Base-by-base conservation (phyloP, 2,113 vertebrate species). In the Steatornis caripensis region DNA sequence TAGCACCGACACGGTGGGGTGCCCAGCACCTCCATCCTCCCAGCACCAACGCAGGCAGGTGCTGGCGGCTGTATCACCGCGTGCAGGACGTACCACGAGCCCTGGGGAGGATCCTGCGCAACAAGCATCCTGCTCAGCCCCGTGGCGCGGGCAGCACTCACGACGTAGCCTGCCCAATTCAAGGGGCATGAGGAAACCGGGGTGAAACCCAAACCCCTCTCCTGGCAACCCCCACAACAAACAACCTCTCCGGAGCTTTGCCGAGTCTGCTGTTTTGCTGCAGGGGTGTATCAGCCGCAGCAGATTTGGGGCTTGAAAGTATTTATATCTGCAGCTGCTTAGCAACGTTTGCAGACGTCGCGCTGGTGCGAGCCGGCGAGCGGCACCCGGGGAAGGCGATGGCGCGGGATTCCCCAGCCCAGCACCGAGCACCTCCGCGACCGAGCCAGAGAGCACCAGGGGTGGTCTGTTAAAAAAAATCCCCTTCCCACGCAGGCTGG, bases 121-220 rank as follows among this genome's bases (percentile, higher is more conserved):
- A 6, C 12, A 2, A n/a, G n/a, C n/a, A n/a, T n/a, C n/a, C 27
- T 18, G 39, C 48, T 46, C 26, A 0, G 18, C 54, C 49, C 4
- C 5, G 2, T 12, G 14, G 19, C 6, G 2, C 4, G 3, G 23
- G 36, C 58, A 49, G 45, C 39, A 64, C 30, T 76, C 37, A 15
- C 1, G 0, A 15, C 1, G 0, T 9, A 17, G 18, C 37, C 72
- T 12, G 7, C 39, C 30, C 0, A 0, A 14, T 7, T 6, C 5
- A 0, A 84, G 34, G 69, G 37, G 39, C 36, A 49, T 41, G 34
- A 36, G 27, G 58, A 55, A 85, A 36, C 15, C 0, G 0, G 15
- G 36, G 27, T 41, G 39, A 48, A 62, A 66, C 41, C 57, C 54
- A 26, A 51, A 4, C 24, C 20, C 32, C 3, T 8, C 49, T 61